Base-by-base conservation (phyloP, 2,888 invertebrate genomes). In the Myopa tessellatipennis region DNA sequence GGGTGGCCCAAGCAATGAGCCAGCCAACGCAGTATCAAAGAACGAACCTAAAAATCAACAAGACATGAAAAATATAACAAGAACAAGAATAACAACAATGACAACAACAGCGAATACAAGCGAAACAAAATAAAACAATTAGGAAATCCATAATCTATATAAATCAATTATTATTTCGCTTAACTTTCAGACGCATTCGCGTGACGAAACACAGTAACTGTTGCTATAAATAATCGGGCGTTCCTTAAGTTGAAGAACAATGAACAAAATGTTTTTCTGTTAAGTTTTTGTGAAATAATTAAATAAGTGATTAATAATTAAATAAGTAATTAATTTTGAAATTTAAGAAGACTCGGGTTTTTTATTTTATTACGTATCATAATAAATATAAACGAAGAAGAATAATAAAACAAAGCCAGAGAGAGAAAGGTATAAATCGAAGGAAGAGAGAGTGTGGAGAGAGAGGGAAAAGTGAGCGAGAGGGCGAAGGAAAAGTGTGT, bases 101-200 rank as follows among this genome's bases (percentile, higher is more conserved):
- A 34, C 55, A 77, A 12, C 76, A 70, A 73, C 68, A 68, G 18
- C 40, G 68, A 65, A 70, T 52, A 60, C 45, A 10, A 45, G 45
- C 2, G 45, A 45, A 45, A 10, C 3, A 52, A 69, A 36, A 40
- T 26, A 69, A 38, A 68, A 67, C 40, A 72, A 72, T 72, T 77
- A 18, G 77, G 72, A 65, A 77, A 72, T 72, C 45, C 10, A 55
- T 55, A 72, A 67, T 67, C 71, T 67, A 72, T 67, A 72, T 65
- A 71, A 77, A 67, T 72, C 71, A 72, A 72, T 72, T 55, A 67
- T 55, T 12, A 38, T 36, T 65, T 72, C 38, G 72, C 72, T 69
- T 34, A 61, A 69, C 60, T 60, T 34, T 45, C 75, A 74, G 65
- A 65, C 65, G 72, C 55, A 52, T 60, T 58, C 60, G 14, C 45